Conservation (phyloP, 2,113 vertebrate species). For the Mormoops blainvillei region DNA sequence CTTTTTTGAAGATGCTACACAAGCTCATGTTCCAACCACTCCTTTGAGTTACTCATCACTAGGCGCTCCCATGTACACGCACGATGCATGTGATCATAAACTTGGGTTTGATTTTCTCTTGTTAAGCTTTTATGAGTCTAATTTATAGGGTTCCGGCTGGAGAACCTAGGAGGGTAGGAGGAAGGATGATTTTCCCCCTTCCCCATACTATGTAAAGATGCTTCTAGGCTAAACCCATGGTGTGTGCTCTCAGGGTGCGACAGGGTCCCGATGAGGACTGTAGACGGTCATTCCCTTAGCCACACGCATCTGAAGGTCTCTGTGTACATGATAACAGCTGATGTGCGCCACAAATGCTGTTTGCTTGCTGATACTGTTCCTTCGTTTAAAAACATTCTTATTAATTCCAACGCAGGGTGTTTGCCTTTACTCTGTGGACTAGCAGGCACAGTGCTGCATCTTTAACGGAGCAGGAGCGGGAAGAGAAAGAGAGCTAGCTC, state of each 20-base stretch:
- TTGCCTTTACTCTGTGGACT: not conserved
- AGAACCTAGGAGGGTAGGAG: not conserved
- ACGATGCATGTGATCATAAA: not conserved
- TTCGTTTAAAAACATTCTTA: not conserved
- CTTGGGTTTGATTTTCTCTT: not conserved
- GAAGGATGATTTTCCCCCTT: not conserved
- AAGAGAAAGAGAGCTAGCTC: not conserved
- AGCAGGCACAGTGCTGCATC: not conserved
- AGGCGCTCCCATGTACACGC: not conserved
- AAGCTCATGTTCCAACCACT: not conserved
- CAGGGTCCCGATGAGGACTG: not conserved
- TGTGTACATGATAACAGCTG: rapidly evolving
- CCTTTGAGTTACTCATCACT: not conserved
- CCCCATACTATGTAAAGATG: not conserved
- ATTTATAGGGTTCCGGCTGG: not conserved
- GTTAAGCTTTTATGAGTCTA: not conserved
- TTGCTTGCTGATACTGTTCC: not conserved
- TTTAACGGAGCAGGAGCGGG: not conserved
- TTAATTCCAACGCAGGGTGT: not conserved
- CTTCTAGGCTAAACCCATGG: not conserved
- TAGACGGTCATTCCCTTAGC: not conserved
- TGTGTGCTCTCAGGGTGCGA: not conserved
- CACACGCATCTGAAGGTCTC: not conserved
- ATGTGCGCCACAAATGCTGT: not conserved
- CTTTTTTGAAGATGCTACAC: not conserved